A percentile compares a stretch with the other conserved stretches of the same genome.
Conservation (phyloP, 2,797 vertebrate genomes). For the Hypotaenidia okinawae region DNA sequence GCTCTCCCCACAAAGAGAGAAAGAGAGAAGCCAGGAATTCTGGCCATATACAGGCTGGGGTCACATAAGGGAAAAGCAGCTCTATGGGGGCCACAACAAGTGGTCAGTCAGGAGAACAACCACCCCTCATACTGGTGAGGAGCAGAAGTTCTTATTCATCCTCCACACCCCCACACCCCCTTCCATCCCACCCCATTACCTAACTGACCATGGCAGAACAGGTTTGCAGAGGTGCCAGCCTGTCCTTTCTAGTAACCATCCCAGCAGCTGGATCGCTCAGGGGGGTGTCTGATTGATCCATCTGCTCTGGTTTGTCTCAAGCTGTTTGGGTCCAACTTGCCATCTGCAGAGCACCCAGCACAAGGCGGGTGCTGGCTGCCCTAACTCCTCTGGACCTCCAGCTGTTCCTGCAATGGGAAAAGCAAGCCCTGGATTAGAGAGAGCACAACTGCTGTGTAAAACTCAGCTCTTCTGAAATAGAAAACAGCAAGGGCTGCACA, state of each 20-base stretch:
- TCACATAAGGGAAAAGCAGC: neutral
- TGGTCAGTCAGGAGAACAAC: neutral
- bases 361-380: neutral
- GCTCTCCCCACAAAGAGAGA: neutral
- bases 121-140: no score
- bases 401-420: neutral
- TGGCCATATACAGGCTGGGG: neutral
- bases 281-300: rapidly evolving
- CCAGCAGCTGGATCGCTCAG: neutral
- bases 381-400: neutral
- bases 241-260: neutral
- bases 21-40: neutral
- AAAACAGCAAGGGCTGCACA: neutral
- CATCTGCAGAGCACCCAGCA: neutral
- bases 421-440: neutral
- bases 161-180: neutral
- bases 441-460: neutral
- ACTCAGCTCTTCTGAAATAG: neutral
- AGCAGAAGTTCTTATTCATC: neutral
- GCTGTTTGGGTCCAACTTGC: neutral
- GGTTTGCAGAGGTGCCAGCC: neutral
- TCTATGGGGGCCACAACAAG: neutral
- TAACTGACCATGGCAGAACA: neutral
- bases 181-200: neutral
- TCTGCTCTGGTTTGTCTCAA: neutral